Conservation (phyloP, 2,113 vertebrate genomes). For the Psittacus erithacus region DNA sequence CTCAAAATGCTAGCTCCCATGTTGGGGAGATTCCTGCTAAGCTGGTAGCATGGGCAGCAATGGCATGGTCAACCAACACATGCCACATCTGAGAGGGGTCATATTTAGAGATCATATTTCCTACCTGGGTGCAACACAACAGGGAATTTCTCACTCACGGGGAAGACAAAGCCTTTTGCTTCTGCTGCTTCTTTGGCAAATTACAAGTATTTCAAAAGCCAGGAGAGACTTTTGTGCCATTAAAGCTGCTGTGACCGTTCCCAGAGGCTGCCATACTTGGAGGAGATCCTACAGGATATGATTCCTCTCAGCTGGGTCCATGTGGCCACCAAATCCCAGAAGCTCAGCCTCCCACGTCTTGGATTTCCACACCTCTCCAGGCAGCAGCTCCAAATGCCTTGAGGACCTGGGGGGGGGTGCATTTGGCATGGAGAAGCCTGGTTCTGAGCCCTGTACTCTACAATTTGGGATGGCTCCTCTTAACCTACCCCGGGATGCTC, state of each 20-base stretch:
- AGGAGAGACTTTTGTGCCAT: fast-evolving
- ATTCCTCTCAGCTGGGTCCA: background rate
- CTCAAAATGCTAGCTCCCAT: background rate
- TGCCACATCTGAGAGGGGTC: background rate
- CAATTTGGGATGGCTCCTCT: background rate
- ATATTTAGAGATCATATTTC: background rate
- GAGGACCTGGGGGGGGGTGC: background rate
- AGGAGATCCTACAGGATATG: background rate
- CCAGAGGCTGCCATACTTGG: background rate
- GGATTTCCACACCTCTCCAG: background rate
- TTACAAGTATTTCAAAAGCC: background rate
- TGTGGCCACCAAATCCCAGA: background rate
- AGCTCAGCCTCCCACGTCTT: background rate
- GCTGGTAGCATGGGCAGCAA: fast-evolving
- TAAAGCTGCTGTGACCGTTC: background rate
- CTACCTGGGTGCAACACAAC: background rate
- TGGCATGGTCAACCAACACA: background rate
- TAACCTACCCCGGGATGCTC: background rate
- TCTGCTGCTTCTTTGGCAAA: background rate
- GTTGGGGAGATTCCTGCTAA: background rate
- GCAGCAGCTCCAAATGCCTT: fast-evolving
- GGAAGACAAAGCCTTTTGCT: background rate
- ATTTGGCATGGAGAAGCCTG: background rate
- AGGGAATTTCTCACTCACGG: background rate
- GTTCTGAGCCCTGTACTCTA: fast-evolving